Conservation (phyloP, 2,797 vertebrate species). For the Lophius americanus region DNA sequence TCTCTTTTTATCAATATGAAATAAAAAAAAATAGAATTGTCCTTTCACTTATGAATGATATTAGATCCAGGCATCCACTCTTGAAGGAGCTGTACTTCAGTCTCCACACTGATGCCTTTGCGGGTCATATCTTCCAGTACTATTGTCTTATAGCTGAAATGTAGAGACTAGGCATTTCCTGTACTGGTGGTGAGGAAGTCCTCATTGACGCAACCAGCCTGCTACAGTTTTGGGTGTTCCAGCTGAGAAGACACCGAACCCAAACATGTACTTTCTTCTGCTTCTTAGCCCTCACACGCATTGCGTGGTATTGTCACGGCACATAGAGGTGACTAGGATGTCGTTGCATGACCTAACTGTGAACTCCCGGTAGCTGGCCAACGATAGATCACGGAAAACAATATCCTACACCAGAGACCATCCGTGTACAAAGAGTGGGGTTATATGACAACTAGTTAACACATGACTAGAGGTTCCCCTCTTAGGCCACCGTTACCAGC, state of each 20-base stretch:
- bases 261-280: not conserved
- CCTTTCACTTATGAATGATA: slow-evolving; percentile 38
- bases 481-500: not conserved
- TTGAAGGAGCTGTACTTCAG: not conserved
- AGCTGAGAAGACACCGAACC: not conserved
- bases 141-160: not conserved
- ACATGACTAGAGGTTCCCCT: not conserved
- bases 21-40: slow-evolving; percentile 1
- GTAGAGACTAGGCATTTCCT: slow-evolving; percentile 1
- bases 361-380: not conserved
- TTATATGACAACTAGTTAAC: not conserved
- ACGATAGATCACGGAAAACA: not conserved
- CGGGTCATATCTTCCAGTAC: not conserved
- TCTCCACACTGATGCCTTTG: not conserved
- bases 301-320: not conserved
- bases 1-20: too few species aligned
- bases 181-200: not conserved
- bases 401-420: not conserved
- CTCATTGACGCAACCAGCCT: not conserved
- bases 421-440: not conserved
- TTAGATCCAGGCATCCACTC: not conserved
- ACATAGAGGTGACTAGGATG: not conserved
- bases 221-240: not conserved
- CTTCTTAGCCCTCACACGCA: not conserved
- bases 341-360: slow-evolving; percentile 4